Base-by-base conservation (phyloP, 2,113 vertebrate genomes). In the Pluvialis apricaria region DNA sequence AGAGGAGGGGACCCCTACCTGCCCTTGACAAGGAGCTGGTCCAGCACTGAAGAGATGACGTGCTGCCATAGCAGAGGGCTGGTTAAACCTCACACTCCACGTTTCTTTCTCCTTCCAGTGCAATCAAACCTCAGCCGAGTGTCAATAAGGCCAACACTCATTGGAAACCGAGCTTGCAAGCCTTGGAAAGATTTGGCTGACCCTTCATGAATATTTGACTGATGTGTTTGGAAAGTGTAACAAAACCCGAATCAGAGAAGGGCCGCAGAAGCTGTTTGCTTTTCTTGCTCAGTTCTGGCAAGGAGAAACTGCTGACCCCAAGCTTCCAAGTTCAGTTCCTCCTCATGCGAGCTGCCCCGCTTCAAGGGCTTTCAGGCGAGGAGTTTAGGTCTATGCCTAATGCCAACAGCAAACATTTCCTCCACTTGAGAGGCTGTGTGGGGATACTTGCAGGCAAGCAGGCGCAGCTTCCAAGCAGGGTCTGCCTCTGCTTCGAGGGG, bases 241-340 rank as follows among this genome's bases (percentile, higher is more conserved):
- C 82, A 88, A 88, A 96, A 94, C 20, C 54, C 17, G 0, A 76
- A 90, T 21, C 57, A 86, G 66, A 94, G 70, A 84, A 90, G 21
- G 62, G 17, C 68, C 58, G 66, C 75, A 45, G 57, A 64, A 88
- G 54, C 36, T 94, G 71, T 95, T 96, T 95, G 82, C 84, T 96
- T 95, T 96, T 90, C 90, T 94, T 93, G n/a, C 42, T 88, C 17
- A 1, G 51, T 82, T 85, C 90, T 91, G 78, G 81, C 66, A 94
- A 72, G 54, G 24, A 93, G 85, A 87, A 90, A 38, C 36, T 88
- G 66, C 91, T 96, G 94, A 96, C 79, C 85, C 87, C 4, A 0
- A 88, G 75, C 34, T 73, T 81, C 83, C 42, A 88, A 88, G 76
- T 57, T 92, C 58, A 76, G 81, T 66, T 91, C 58, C 62, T 90